phyloP scores from a whole-genome alignment of 2,797 vertebrate species.

The Anguilla megastoma region DNA sequence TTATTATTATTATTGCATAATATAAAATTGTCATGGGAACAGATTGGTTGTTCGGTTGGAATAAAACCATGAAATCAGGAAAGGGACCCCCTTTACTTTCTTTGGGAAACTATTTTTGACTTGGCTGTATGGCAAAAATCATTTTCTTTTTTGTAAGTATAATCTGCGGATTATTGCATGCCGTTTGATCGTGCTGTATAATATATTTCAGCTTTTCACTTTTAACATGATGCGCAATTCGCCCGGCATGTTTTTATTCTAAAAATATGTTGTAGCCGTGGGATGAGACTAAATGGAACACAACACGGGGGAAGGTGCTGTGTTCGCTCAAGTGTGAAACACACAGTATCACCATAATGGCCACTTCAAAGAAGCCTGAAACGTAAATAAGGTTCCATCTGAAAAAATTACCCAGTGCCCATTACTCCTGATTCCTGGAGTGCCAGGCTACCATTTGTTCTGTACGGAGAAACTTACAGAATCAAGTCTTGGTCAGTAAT shows the following conservation, averaged over 20 bases:
- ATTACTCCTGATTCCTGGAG: conserved; percentile 2
- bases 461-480: not conserved
- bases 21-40: no score
- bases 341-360: not conserved
- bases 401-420: conserved; percentile 6
- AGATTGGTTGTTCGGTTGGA: no score
- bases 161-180: not conserved
- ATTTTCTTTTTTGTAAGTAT: not conserved
- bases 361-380: conserved; percentile 7
- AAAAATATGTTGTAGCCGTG: conserved; percentile 26
- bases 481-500: not conserved
- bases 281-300: conserved; percentile 16
- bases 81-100: no score
- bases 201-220: not conserved
- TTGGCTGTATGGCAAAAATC: no score
- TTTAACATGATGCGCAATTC: not conserved
- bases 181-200: not conserved
- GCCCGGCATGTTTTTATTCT: not conserved
- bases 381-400: conserved; percentile 27
- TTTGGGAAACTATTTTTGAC: not conserved
- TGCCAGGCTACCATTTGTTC: conserved; percentile 11
- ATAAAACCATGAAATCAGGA: no score
- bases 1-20: not conserved
- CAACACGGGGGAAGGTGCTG: not conserved
- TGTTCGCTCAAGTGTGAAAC: conserved; percentile 5